Base-by-base conservation (phyloP, 2,797 vertebrate species). In the Smutsia temminckii region DNA sequence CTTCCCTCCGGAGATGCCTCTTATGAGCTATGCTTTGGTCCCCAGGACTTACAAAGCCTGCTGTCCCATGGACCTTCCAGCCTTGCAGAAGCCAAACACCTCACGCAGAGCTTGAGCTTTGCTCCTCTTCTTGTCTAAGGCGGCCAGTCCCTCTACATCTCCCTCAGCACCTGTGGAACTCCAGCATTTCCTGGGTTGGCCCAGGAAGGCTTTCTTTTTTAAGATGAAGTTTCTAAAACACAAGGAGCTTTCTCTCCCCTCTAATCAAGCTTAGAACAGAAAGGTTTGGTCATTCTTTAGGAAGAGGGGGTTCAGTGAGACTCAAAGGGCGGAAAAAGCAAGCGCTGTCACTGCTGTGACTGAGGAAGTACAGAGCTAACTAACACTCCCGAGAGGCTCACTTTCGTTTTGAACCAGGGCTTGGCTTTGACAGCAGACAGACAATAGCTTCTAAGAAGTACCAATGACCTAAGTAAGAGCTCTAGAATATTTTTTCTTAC, bases 391-490 rank as follows among this genome's bases (percentile, higher is more conserved):
- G 18, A 64, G 8, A 83, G 37, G 5, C 34, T 29, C 9, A n/a
- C 23, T 85, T 12, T 55, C 17, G 57, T 8, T 75, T 68, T 1
- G 9, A 78, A 68, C 3, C 21, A 79, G 69, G 71, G 66, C 63
- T 64, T 63, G 29, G 25, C 12, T 85, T 78, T 29, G 25, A 72
- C 79, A 72, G 25, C 21, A 34, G 49, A 8, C 21, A 34, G 49
- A 8, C 40, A 23, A 8, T 2, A 6, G 32, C 13, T 59, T 66
- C 61, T 49, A 66, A 83, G 49, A 81, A 75, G 29, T 9, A 23
- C 3, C 46, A 14, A 1, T 4, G 53, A 40, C 8, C 11, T 8
- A 9, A 2, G 9, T 8, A 9, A 2, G 29, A 18, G 11, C 21
- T 10, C 20, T 17, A 18, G 12, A 7, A 68, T 29, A 13, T 29